These are phyloP conservation scores for Cryptoblepharus egeriae DNA, from an alignment of 2,797 vertebrate species.

Conservation along the genomic window DNA sequence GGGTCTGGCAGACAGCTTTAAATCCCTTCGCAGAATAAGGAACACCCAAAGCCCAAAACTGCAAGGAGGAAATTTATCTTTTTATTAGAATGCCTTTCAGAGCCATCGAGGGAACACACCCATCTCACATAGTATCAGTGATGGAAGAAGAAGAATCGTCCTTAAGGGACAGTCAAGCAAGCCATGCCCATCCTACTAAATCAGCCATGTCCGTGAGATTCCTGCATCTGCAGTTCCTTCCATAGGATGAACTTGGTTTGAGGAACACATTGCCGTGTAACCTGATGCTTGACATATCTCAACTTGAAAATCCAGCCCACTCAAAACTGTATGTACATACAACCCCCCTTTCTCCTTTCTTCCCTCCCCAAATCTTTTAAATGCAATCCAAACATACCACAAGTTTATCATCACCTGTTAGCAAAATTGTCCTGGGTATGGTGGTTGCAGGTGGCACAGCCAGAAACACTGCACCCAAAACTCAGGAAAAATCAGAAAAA, in stretches of 20 bases:
- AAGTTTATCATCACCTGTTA: not conserved
- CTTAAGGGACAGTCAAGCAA: conserved; percentile 34
- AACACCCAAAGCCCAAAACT: conserved; percentile 76
- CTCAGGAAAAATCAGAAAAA: too few species aligned
- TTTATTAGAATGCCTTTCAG: conserved; percentile 52
- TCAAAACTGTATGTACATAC: not conserved
- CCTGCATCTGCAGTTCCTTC: not conserved
- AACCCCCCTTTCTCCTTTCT: not conserved
- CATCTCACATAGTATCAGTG: conserved; percentile 54
- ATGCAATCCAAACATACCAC: not conserved
- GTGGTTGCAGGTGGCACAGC: not conserved
- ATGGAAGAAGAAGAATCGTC: conserved; percentile 59
- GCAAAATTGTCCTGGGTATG: not conserved
- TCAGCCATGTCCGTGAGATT: not conserved
- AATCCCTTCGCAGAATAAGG: conserved; percentile 75
- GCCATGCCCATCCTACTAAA: conserved; percentile 50
- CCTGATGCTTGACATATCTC: conserved; percentile 16
- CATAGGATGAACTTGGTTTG: not conserved
- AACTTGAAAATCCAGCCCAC: conserved; percentile 6
- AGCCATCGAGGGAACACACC: conserved; percentile 59
- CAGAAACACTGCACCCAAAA: not conserved
- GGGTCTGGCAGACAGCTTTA: conserved; percentile 76
- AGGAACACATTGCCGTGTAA: conserved; percentile 17
- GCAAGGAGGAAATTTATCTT: conserved; percentile 64
- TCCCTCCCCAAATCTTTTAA: conserved; percentile 13